Evolutionary conservation across 2,888 invertebrate species (phyloP).

Genomic region (Drosophila austrosaltans): DNA sequence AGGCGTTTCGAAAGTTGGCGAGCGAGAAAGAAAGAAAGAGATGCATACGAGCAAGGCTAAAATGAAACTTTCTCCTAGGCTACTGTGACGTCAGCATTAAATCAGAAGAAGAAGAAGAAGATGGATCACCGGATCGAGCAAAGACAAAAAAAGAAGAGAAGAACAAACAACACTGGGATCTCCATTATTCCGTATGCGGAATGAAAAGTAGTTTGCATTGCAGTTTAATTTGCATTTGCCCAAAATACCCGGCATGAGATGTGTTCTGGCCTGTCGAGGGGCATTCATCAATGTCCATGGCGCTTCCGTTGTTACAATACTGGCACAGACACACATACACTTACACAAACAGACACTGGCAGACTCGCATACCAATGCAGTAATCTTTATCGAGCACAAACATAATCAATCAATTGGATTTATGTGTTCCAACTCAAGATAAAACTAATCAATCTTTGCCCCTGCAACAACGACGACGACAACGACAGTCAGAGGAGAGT

Average conservation of each 20-base stretch:
- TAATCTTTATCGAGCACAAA: constrained; percentile 76
- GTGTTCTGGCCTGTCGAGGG: constrained; percentile 45
- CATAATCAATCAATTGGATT: constrained; percentile 83
- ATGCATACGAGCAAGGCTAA: constrained; percentile 38
- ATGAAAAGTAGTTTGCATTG: constrained; percentile 22
- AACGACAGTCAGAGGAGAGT: constrained; percentile 47
- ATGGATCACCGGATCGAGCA: constrained; percentile 67
- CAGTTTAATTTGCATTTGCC: constrained; percentile 19
- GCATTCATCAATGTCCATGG: constrained; percentile 75
- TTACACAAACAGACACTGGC: constrained; percentile 20
- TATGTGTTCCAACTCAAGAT: constrained; percentile 81
- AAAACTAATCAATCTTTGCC: constrained; percentile 82
- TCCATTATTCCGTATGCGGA: constrained; percentile 19
- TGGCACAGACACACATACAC: constrained; percentile 29
- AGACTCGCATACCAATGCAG: constrained; percentile 58
- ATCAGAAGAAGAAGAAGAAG: constrained; percentile 31
- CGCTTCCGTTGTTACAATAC: constrained; percentile 57
- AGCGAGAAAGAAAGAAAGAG: neutral
- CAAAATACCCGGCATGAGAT: constrained; percentile 39
- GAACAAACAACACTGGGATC: constrained; percentile 43
- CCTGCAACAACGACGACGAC: constrained; percentile 49
- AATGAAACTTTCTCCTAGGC: constrained; percentile 57
- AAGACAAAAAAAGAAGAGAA: neutral
- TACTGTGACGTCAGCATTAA: constrained; percentile 38
- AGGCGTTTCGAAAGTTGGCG: constrained; percentile 64